Evolutionary conservation across 1,140 invertebrate species (phyloP), one percentile per base, ranked within the genome.

Genomic region (Brevipalpus yothersi): DNA sequence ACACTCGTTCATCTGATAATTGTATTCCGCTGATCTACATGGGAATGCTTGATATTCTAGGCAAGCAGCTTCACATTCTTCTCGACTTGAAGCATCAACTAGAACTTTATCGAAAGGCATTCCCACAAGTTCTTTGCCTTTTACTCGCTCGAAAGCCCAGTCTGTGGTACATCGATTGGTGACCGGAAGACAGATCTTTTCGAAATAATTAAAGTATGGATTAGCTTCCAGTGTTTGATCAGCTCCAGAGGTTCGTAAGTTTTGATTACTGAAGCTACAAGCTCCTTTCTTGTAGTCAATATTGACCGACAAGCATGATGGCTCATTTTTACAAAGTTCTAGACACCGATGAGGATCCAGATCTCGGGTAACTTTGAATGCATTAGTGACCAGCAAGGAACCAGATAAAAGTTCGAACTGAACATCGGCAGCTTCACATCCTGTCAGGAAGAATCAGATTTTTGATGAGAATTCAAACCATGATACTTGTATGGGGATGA

Each of bases 71-170:
- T 87, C 76, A 71, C 87, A 92, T 72, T 86, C 84, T 66, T 84
- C 82, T 66, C 86, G 76, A 11, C 64, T 78, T 45, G 82, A 81
- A 0, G 60, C 64, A 19, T 65, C 63, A 2, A 64, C 63, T 12
- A 61, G n/a, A 21, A 60, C 41, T 31, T 82, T 84, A 62, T 79
- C 76, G 69, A 86, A 82, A 40, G 65, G 60, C n/a, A 63, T 62
- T 17, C 61, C 61, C 4, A 56, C 54, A 9, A 71, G 60, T n/a
- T 65, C 60, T 41, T 67, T 65, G 66, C 83, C 84, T 69, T 84
- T 82, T 21, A 90, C 86, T 60, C 86, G 77, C 73, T 91, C 87
- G 72, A 88, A 87, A 72, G 84, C 85, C 87, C 87, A 92, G 23
- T 85, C 84, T 51, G 49, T 19, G 2, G 49, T 51, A n/a, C n/a